Evolutionary conservation across 2,888 invertebrate genomes (phyloP), one percentile per base, ranked within the genome.

Genomic region (Sylvicola cinctus): DNA sequence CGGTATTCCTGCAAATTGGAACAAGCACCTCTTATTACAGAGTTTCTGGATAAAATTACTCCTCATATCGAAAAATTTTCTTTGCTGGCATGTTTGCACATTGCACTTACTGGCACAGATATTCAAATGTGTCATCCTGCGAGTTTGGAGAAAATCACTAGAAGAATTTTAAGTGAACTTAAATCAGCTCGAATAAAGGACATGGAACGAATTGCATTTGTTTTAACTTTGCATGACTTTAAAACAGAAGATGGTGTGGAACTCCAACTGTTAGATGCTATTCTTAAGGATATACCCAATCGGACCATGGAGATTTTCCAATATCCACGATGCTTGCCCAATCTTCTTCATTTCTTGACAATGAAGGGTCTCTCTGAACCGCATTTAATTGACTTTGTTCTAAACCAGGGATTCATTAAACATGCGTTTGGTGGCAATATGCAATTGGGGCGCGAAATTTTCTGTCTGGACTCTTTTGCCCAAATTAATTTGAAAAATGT

Each of bases 191-290:
- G 80, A 39, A 32, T 80, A 1, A 84, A 84, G 54, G 83, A 84
- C 48, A 55, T 83, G 20, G 83, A 83, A 53, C 64, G 80, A 43
- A 52, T 80, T 7, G 53, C 69, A 3, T 61, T 74, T 39, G 62
- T 65, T 1, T 63, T 70, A 46, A 65, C 67, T 3, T 63, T 69
- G 46, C 74, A 74, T 41, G 66, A 74, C 49, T 63, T 61, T 35
- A 51, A 55, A 37, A 69, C 70, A 11, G 43, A 60, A 33, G 63
- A 60, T n/a, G 47, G 58, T 10, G 43, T 49, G 1, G 60, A 59
- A 40, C 47, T 60, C 2, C 62, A 69, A 38, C 44, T 70, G 10
- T 65, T 56, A 36, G 36, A 54, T 12, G 44, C 49, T 10, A 50
- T 67, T 15, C 43, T 62, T 1, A 39, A 58, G 1, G 59, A 68